These are phyloP conservation scores for Ochropleura leucogaster DNA, from an alignment of 2,888 invertebrate species.

Conservation along the genomic window DNA sequence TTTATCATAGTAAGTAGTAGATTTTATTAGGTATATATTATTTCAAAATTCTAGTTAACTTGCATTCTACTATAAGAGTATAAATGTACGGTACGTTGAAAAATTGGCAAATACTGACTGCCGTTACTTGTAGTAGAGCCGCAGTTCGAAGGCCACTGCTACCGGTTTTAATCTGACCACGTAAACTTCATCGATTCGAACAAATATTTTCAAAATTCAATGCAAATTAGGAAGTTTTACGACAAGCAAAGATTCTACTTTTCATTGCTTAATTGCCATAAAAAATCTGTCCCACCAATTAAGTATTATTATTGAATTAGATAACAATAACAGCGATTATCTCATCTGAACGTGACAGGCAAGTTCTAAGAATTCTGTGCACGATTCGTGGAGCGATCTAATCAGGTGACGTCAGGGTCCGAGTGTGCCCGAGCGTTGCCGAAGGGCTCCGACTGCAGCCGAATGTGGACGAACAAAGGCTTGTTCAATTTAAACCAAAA, in stretches of 20 bases:
- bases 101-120: neutral
- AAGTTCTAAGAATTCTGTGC: conserved; percentile 58
- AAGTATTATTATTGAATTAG: conserved; percentile 30
- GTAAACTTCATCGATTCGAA: neutral
- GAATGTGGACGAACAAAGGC: conserved; percentile 58
- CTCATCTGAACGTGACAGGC: conserved; percentile 44
- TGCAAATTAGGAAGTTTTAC: conserved; percentile 8
- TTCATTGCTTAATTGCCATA: conserved; percentile 6
- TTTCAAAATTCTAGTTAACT: neutral
- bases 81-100: neutral
- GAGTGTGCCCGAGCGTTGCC: conserved; percentile 50
- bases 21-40: no score
- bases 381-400: conserved; percentile 58
- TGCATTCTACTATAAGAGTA: neutral
- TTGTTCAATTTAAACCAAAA: conserved; percentile 48
- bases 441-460: conserved; percentile 42
- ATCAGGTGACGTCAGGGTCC: conserved; percentile 56
- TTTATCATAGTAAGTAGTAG: neutral
- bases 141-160: conserved; percentile 2
- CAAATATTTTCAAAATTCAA: conserved; percentile 4
- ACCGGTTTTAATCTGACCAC: conserved; percentile 4
- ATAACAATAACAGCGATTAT: conserved; percentile 39
- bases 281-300: conserved; percentile 24
- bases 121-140: neutral
- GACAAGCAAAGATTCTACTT: conserved; percentile 1